Base-by-base conservation (phyloP, 1,140 invertebrate species). In the Hesperophylax magnus region DNA sequence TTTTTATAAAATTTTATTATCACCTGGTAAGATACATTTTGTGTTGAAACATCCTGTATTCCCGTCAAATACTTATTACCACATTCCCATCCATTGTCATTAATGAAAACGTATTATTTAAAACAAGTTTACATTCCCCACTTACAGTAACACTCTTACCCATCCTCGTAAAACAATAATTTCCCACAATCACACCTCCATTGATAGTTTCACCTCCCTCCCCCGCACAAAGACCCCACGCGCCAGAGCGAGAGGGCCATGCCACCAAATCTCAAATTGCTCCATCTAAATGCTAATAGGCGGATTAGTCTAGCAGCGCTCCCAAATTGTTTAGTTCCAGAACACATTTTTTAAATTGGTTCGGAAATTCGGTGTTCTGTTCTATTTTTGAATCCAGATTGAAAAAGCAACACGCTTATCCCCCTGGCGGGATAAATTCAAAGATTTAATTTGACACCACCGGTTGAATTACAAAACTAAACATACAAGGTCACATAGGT, bases 271-370 rank as follows among this genome's bases (percentile, higher is more conserved):
- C 72, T 58, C 27, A 58, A 76, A 76, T 58, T 76, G 56, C 56
- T 39, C 72, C 72, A 76, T 76, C 72, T 76, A 76, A 76, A 76
- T 76, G 72, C 72, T 76, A 76, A 76, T 76, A 14, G 72, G 27
- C 7, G 72, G 72, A 76, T 76, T 76, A 76, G 72, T 76, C 60
- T 54, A 60, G 14, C 72, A 11, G 72, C 27, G 72, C 54, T 15
- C 72, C 56, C 72, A 76, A 76, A 76, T 76, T 76, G 72, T 76
- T 76, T 76, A 60, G 72, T 60, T 60, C 72, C 31, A 60, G 56
- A 58, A 24, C 56, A 76, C 54, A 58, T 58, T 76, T 76, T 76
- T 76, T 76, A 39, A 76, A 76, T 58, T 76, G 53, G 72, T n/a
- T 53, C 27, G 39, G 71, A 53, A 74, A 9, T 34, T 17, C 20